Evolutionary conservation across 2,888 invertebrate genomes (phyloP).

Genomic region (Eledona agricola): DNA sequence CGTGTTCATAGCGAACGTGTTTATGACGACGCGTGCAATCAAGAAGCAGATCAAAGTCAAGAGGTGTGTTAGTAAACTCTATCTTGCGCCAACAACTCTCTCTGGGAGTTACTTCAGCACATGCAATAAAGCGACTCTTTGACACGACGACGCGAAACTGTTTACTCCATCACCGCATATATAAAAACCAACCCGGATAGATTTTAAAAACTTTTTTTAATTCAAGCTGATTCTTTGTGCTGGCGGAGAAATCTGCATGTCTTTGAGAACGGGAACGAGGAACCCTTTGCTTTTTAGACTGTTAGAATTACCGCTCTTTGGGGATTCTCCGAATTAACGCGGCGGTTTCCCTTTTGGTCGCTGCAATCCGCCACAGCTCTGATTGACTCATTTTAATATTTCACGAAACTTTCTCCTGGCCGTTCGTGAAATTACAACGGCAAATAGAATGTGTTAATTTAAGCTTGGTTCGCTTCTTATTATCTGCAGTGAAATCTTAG

Average conservation of each 20-base stretch:
- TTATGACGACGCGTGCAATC: conserved; percentile 52
- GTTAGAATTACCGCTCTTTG: conserved; percentile 52
- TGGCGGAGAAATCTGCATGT: conserved; percentile 50
- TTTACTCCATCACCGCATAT: conserved; percentile 18
- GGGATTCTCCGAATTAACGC: conserved; percentile 43
- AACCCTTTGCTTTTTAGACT: conserved; percentile 54
- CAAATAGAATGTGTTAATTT: too few relatives aligned
- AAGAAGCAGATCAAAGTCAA: conserved; percentile 54
- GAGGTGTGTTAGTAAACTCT: conserved; percentile 57
- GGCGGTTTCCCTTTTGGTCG: conserved; percentile 30
- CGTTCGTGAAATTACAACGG: conserved; percentile 19
- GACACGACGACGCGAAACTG: conserved; percentile 20
- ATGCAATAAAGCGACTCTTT: conserved; percentile 42
- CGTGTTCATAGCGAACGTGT: conserved; percentile 44
- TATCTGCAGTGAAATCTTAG: too few relatives aligned
- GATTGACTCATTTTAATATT: conserved; percentile 38
- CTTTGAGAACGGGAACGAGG: conserved; percentile 48
- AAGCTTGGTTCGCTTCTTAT: too few relatives aligned
- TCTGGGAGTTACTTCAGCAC: conserved; percentile 45
- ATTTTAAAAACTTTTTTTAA: conserved; percentile 19
- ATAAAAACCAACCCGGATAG: conserved; percentile 8
- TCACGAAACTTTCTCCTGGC: conserved; percentile 29
- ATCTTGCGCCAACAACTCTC: conserved; percentile 47
- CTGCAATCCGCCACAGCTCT: conserved; percentile 32
- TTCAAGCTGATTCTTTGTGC: conserved; percentile 18